Base-by-base conservation (phyloP, 2,113 vertebrate genomes). In the Salvator merianae region DNA sequence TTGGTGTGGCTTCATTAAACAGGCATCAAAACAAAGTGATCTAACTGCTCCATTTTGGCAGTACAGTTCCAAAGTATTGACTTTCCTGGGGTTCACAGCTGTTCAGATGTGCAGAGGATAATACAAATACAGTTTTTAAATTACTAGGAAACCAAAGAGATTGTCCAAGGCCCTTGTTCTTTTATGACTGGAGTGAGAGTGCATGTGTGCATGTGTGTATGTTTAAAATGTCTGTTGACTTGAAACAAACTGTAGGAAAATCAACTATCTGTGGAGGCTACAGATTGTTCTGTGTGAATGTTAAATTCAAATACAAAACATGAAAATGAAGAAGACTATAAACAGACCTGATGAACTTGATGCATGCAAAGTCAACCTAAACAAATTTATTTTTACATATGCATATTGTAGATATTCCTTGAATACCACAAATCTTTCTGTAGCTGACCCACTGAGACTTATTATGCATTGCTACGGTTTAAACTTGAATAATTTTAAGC, bases 181-280 rank as follows among this genome's bases (percentile, higher is more conserved):
- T 1, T n/a, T 38, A 47, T 3, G 73, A 43, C 0, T 40, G 24
- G 72, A 4, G 73, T n/a, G n/a, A n/a, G n/a, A n/a, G 43, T 47
- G 6, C 10, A 5, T 47, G 6, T 47, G 43, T 47, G 43, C 10
- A 5, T 47, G 43, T 47, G 43, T 59, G 55, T 20, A 20, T 59
- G 55, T 59, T 20, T 75, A 55, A 82, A 91, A 91, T 89, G 86
- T 24, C 76, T 40, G 1, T 1, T 68, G 8, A 1, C 50, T 43
- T 86, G 80, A 77, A 28, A 87, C 81, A 36, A 32, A 83, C 77
- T 73, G 77, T 32, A 90, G 84, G 88, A 69, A 55, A 38, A 68
- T 30, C 77, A 81, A 36, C 36, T 91, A n/a, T n/a, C n/a, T n/a
- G 68, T 53, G 66, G 69, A 43, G 1, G 10, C 47, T 59, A 0